Evolutionary conservation across 2,113 vertebrate genomes (phyloP).

Genomic region (Progne subis): DNA sequence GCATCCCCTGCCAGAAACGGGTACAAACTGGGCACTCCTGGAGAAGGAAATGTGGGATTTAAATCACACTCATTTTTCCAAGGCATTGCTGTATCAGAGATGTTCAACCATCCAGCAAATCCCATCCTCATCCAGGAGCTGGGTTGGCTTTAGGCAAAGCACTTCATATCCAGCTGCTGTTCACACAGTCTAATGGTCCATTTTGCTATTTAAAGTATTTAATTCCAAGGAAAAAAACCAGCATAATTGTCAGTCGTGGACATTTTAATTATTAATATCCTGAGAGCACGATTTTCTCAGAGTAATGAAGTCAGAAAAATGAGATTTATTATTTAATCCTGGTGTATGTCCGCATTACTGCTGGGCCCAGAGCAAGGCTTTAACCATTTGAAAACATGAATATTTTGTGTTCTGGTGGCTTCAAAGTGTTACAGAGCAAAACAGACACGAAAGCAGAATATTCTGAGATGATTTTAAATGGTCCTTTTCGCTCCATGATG

Average conservation of each 20-base stretch:
- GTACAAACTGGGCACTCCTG: fast-evolving
- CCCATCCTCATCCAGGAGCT: neutral
- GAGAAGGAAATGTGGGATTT: fast-evolving
- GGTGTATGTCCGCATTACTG: neutral
- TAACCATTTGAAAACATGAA: neutral
- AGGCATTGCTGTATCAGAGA: fast-evolving
- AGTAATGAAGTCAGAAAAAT: constrained; percentile 34
- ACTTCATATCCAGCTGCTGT: neutral
- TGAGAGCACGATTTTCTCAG: constrained; percentile 21
- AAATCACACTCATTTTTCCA: fast-evolving
- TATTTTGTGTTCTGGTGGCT: neutral
- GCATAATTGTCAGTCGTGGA: neutral
- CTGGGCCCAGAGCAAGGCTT: constrained; percentile 21
- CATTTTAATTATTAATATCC: neutral
- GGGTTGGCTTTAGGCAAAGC: neutral
- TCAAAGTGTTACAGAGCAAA: neutral
- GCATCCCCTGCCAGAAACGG: neutral
- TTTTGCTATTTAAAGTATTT: neutral
- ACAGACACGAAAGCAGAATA: neutral
- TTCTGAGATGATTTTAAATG: neutral
- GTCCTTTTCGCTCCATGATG: neutral
- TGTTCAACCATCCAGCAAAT: neutral
- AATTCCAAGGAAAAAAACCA: neutral
- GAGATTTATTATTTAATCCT: constrained; percentile 16
- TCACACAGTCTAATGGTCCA: neutral